phyloP scores from a whole-genome alignment of 2,113 vertebrate genomes.

The Spermophilus dauricus region DNA sequence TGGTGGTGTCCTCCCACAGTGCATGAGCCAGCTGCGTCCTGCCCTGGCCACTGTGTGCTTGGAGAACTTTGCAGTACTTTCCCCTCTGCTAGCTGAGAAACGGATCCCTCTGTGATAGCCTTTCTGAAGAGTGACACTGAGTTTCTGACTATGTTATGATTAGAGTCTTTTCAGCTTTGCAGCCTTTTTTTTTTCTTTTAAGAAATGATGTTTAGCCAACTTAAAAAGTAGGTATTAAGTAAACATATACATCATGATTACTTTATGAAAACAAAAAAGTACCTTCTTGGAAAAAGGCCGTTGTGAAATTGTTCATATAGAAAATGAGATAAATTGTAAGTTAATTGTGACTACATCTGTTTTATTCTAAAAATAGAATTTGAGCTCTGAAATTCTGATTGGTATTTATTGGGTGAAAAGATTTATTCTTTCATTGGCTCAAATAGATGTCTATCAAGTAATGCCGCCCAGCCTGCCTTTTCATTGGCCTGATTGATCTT shows the following conservation, averaged over 20 bases:
- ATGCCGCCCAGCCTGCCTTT: neutral
- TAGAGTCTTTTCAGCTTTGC: neutral
- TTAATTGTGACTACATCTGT: neutral
- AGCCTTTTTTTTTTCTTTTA: neutral
- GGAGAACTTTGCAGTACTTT: neutral
- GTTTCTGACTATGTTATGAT: neutral
- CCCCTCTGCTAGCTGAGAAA: neutral
- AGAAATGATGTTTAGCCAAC: neutral
- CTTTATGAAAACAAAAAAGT: conserved; percentile 56
- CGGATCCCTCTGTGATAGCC: neutral
- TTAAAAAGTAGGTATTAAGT: neutral
- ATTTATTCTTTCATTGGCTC: neutral
- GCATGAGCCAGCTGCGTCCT: too few species aligned
- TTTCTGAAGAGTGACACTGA: neutral
- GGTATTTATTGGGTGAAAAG: neutral
- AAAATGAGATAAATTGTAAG: conserved; percentile 40
- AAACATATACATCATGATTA: neutral
- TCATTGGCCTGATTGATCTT: neutral
- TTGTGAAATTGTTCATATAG: neutral
- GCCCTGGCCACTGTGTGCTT: too few species aligned
- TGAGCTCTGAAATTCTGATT: conserved; percentile 50
- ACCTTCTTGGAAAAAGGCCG: conserved; percentile 38
- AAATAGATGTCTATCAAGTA: neutral
- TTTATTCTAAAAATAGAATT: conserved; percentile 43
- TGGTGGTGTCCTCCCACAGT: too few species aligned